Evolutionary conservation across 35 echinoderm and acorn worm genomes (phyloP).

Genomic region (Lytechinus variegatus): DNA sequence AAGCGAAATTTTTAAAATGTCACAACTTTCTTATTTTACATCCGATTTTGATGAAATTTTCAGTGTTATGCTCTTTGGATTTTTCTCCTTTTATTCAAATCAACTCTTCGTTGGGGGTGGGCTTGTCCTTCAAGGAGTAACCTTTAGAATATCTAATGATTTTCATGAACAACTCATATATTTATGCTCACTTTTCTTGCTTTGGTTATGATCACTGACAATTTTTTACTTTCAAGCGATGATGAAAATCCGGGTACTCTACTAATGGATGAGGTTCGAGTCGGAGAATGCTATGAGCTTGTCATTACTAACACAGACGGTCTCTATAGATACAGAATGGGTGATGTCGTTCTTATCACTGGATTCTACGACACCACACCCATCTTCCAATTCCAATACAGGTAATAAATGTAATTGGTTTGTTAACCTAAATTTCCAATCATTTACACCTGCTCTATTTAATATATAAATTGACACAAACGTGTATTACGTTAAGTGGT

Average conservation of each 20-base stretch:
- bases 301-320: conserved; percentile 52
- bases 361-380: conserved; percentile 44
- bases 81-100: no score
- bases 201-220: background rate
- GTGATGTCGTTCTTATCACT: conserved; percentile 53
- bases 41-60: no score
- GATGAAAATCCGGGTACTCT: conserved; percentile 31
- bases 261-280: conserved; percentile 37
- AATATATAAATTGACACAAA: no score
- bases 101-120: no score
- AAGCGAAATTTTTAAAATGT: no score
- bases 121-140: no score
- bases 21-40: no score
- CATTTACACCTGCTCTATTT: background rate
- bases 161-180: no score
- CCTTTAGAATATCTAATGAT: no score
- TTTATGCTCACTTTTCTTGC: no score
- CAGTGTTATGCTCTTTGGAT: no score
- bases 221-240: background rate
- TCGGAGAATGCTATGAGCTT: conserved; percentile 46
- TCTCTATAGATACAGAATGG: conserved; percentile 63
- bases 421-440: background rate
- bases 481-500: no score
- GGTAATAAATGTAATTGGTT: conserved; percentile 18
- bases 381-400: conserved; percentile 48